Evolutionary conservation across 2,797 vertebrate genomes (phyloP).

Genomic region (Lates japonicus): DNA sequence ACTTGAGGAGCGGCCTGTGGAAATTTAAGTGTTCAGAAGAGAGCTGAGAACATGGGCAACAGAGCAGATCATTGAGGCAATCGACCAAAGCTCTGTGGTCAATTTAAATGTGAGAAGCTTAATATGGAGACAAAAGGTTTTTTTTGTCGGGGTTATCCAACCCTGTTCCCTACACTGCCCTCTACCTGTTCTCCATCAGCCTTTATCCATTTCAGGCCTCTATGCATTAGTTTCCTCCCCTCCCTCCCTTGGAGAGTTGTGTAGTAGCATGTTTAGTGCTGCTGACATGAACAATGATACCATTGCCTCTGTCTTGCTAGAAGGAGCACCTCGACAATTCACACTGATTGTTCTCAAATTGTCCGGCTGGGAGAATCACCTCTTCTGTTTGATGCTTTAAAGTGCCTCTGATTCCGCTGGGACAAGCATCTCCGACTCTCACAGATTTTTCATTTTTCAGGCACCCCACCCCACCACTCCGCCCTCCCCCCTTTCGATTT

Average conservation of each 20-base stretch:
- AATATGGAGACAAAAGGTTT: slow-evolving; percentile 55
- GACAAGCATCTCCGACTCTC: slow-evolving; percentile 65
- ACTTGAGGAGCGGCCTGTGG: slow-evolving; percentile 57
- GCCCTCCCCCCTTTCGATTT: slow-evolving; percentile 26
- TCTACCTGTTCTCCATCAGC: neutral
- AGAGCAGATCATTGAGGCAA: slow-evolving; percentile 77
- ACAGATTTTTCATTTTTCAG: slow-evolving; percentile 60
- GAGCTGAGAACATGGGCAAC: slow-evolving; percentile 67
- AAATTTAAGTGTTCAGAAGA: slow-evolving; percentile 69
- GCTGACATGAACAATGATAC: slow-evolving; percentile 78
- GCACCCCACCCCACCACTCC: neutral
- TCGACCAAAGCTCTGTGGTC: slow-evolving; percentile 61
- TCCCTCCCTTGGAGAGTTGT: slow-evolving; percentile 30
- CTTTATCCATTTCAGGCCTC: slow-evolving; percentile 2
- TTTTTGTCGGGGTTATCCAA: slow-evolving; percentile 7
- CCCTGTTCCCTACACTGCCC: neutral
- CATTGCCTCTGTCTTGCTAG: slow-evolving; percentile 53
- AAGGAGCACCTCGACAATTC: slow-evolving; percentile 77
- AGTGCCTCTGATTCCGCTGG: slow-evolving; percentile 77
- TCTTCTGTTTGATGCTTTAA: slow-evolving; percentile 75
- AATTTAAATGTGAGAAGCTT: slow-evolving; percentile 68
- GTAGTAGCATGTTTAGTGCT: slow-evolving; percentile 62
- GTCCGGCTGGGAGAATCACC: slow-evolving; percentile 77
- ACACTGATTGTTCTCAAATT: slow-evolving; percentile 84
- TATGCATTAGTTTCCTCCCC: slow-evolving; percentile 2